These are phyloP conservation scores for Coccyzus lansbergi DNA, from an alignment of 2,797 vertebrate species.

Conservation along the genomic window DNA sequence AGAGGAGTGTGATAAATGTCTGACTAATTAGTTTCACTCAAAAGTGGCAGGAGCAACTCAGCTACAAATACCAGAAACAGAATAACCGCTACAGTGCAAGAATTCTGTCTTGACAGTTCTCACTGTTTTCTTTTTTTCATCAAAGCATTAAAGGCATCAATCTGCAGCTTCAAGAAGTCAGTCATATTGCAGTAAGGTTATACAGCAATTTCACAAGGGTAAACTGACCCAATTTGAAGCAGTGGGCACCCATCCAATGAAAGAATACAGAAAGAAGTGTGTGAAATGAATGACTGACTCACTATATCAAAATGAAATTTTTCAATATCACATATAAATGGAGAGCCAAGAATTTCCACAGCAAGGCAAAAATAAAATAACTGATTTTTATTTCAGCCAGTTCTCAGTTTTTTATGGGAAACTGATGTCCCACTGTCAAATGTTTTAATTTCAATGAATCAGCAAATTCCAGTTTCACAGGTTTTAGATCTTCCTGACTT, in stretches of 20 bases:
- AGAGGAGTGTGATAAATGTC: neutral
- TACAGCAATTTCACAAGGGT: slow-evolving; percentile 38
- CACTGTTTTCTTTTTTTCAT: neutral
- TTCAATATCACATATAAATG: neutral
- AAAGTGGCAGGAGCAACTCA: neutral
- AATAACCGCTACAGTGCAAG: neutral
- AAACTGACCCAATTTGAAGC: slow-evolving; percentile 37
- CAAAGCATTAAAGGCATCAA: slow-evolving; percentile 31
- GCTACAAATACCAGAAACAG: neutral
- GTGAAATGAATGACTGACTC: slow-evolving; percentile 34
- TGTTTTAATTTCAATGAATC: neutral
- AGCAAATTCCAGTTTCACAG: neutral
- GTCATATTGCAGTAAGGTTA: slow-evolving; percentile 23
- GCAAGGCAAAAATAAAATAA: neutral
- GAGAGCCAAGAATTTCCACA: neutral
- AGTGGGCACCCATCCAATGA: slow-evolving; percentile 15
- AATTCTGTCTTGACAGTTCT: neutral
- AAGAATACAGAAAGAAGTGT: neutral
- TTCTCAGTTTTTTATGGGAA: neutral
- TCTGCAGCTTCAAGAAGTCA: slow-evolving; percentile 11
- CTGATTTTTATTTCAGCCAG: neutral
- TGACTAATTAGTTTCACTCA: slow-evolving; percentile 14
- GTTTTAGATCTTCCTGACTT: neutral
- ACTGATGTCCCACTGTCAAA: neutral
- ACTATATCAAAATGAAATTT: neutral